Base-by-base conservation (phyloP, 2,797 vertebrate genomes). In the Amblyopsis hoosieri region DNA sequence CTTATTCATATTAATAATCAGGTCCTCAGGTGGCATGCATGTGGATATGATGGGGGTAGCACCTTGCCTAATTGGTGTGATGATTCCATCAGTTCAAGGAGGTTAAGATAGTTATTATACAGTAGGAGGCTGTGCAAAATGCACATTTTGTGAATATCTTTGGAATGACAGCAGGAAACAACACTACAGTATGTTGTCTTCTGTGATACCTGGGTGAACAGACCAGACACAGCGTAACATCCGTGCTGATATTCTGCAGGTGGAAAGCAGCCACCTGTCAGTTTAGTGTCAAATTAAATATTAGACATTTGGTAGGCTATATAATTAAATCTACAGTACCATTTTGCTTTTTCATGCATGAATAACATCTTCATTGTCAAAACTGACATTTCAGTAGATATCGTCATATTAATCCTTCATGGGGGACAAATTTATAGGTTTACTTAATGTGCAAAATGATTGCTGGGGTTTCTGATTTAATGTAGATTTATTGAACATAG, bases 71-170 rank as follows among this genome's bases (percentile, higher is more conserved):
- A 63, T 57, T 53, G 59, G 14, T 69, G 60, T 15, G 55, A 65
- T 70, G 49, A 80, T 57, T 75, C 56, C 69, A 52, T 73, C 57
- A 52, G 1, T 62, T 23, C 5, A 57, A 53, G 54, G 33, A 61
- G 15, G 65, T 76, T 72, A 45, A 63, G 45, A 54, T 45, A 54
- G 46, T 19, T 54, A 54, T 73, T 70, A 60, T 45, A 64, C 53
- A 66, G 62, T 12, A 69, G 46, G 48, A 57, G 33, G 51, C 57
- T 31, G 11, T 46, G 64, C 45, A 17, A 23, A 50, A 58, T 47
- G 17, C 54, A 52, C 45, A 53, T 62, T 57, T 65, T 57, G 13
- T 57, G 37, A 11, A 45, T 66, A 23, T 60, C n/a, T 65, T 66
- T 37, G 42, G 49, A 33, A 54, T 59, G 55, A 46, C 54, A 29